Evolutionary conservation across 2,797 vertebrate genomes (phyloP), one percentile per base, ranked within the genome.

Genomic region (Sebastes nivosus): DNA sequence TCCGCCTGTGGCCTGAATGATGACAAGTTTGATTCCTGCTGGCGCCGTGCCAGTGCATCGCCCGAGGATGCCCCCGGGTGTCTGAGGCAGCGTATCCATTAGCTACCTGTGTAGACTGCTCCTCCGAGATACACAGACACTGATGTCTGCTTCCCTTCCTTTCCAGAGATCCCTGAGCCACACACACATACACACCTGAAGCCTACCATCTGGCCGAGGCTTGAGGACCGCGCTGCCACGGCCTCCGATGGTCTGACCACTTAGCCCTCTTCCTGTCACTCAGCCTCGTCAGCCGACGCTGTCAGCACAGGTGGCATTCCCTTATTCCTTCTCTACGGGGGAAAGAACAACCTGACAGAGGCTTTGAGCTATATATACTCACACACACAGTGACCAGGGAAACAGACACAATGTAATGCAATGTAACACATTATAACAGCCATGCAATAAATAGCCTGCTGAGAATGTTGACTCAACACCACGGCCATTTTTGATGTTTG

Each of bases 21-120:
- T 92, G 92, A 94, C 91, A 91, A 84, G 83, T 88, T 75, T 91
- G 86, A 92, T 87, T 91, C 89, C 88, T 89, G 86, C 87, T 88
- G 93, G 92, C 88, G 75, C 87, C 1, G 67, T 92, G 93, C 93
- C 94, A 93, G 91, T 75, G 89, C 79, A 89, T 93, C 64, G 89
- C 93, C 90, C 81, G 83, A 94, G 93, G 93, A 93, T 88, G 91
- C 92, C 93, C 88, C 86, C 86, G 59, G 91, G 93, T 92, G 89
- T 92, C 84, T 86, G 81, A 92, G 87, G 72, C 84, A 90, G 85
- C 83, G 29, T 81, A 89, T 91, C 92, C 87, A 93, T 94, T 93
- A 92, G 90, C 88, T 92, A 93, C 92, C 91, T 88, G 91, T 92
- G 92, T 90, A 87, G 87, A 88, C 88, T 78, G 79, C 75, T 92